Evolutionary conservation across 2,888 invertebrate species (phyloP).

Genomic region (Ecdyonurus torrentis): DNA sequence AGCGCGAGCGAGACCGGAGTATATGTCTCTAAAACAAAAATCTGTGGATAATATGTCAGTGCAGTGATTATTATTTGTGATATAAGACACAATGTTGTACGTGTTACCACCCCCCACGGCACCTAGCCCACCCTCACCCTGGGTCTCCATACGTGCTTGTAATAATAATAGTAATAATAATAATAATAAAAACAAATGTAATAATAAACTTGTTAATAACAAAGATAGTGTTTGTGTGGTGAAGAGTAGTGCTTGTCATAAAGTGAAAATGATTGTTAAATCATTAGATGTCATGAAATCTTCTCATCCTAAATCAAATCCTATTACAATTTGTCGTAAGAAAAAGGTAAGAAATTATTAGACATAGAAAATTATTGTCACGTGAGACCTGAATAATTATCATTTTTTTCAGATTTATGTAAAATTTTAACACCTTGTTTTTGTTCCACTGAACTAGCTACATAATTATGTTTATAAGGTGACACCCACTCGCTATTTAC

Average conservation of each 20-base stretch:
- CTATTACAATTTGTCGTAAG: not conserved
- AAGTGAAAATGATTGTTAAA: not conserved
- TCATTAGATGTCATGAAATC: not conserved
- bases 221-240: not conserved
- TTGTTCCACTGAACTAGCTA: not conserved
- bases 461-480: no score
- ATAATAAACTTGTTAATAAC: not conserved
- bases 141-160: not conserved
- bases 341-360: not conserved
- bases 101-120: not conserved
- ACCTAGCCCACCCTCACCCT: conserved; percentile 1
- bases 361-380: no score
- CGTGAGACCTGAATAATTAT: no score
- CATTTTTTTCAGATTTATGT: no score
- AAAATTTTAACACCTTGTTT: not conserved
- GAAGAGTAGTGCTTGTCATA: not conserved
- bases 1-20: not conserved
- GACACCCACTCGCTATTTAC: not conserved
- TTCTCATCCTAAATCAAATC: not conserved
- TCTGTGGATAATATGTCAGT: no score
- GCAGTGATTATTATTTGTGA: no score
- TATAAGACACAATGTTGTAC: not conserved
- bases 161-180: not conserved
- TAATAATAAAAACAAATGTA: not conserved
- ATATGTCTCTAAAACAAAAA: no score